phyloP scores from a whole-genome alignment of 2,113 vertebrate species.

The Rhynchomys soricoides region DNA sequence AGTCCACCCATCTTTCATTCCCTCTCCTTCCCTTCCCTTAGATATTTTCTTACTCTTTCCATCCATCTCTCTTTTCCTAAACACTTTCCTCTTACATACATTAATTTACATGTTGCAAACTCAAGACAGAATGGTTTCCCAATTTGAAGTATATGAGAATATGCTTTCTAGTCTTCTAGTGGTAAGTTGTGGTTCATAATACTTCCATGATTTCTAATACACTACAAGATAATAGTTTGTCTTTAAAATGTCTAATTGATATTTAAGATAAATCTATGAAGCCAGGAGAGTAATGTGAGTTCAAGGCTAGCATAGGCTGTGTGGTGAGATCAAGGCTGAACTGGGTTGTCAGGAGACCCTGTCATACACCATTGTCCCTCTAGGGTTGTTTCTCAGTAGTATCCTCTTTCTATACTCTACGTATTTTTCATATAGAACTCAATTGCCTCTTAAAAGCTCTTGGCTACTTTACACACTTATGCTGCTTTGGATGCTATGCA shows the following conservation, averaged over 20 bases:
- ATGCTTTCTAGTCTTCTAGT: not conserved
- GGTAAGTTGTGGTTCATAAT: not conserved
- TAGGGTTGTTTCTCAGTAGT: not conserved
- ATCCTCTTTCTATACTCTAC: not conserved
- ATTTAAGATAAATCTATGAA: not conserved
- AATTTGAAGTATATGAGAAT: not conserved
- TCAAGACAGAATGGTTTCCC: not conserved
- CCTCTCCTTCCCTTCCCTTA: not conserved
- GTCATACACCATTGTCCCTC: not conserved
- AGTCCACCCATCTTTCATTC: too few relatives aligned
- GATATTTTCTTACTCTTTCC: not conserved
- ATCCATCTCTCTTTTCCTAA: fast-evolving
- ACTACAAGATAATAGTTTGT: not conserved
- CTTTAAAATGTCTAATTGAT: not conserved
- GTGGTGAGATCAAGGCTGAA: not conserved
- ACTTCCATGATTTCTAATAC: not conserved
- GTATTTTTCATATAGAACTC: not conserved
- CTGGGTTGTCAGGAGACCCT: not conserved
- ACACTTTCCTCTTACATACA: not conserved
- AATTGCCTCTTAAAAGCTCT: not conserved
- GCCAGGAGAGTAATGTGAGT: not conserved
- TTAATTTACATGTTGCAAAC: not conserved
- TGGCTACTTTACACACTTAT: not conserved
- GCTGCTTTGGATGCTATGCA: not conserved
- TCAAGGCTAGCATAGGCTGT: not conserved